phyloP scores from a whole-genome alignment of 2,888 invertebrate genomes.

The Limnephilus marmoratus region DNA sequence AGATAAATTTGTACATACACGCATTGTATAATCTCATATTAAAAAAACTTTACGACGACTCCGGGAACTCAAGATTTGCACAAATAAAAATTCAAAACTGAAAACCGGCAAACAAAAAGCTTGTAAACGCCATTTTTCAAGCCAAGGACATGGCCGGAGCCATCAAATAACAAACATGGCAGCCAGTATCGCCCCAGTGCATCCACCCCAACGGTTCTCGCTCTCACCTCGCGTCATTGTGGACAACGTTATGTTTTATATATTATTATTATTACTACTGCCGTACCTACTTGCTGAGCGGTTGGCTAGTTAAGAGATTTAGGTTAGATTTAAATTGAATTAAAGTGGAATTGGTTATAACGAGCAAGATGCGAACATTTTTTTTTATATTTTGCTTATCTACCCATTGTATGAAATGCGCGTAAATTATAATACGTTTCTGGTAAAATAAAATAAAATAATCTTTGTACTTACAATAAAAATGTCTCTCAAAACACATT shows the following conservation, averaged over 20 bases:
- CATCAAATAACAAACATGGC: constrained; percentile 67
- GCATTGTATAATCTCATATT: constrained; percentile 78
- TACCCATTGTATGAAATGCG: too few species aligned
- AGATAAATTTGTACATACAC: constrained; percentile 72
- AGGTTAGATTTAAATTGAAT: too few species aligned
- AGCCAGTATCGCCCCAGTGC: constrained; percentile 59
- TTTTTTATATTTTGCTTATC: too few species aligned
- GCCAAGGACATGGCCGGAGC: constrained; percentile 74
- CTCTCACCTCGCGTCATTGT: constrained; percentile 19
- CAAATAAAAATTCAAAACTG: constrained; percentile 75
- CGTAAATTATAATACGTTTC: too few species aligned
- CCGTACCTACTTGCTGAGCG: background rate
- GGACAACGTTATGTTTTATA: constrained; percentile 24
- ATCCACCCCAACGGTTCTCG: constrained; percentile 45
- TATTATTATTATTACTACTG: background rate
- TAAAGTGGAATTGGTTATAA: too few species aligned
- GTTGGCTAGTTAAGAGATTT: background rate
- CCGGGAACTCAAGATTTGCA: constrained; percentile 73
- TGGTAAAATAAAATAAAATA: too few species aligned
- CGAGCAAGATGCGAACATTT: too few species aligned
- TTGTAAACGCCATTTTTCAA: constrained; percentile 81
- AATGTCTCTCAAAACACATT: too few species aligned
- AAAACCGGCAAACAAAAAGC: constrained; percentile 81
- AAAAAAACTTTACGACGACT: constrained; percentile 74
- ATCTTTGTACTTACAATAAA: too few species aligned